phyloP scores from a whole-genome alignment of 2,888 invertebrate species.

The Keiferia lycopersicella region DNA sequence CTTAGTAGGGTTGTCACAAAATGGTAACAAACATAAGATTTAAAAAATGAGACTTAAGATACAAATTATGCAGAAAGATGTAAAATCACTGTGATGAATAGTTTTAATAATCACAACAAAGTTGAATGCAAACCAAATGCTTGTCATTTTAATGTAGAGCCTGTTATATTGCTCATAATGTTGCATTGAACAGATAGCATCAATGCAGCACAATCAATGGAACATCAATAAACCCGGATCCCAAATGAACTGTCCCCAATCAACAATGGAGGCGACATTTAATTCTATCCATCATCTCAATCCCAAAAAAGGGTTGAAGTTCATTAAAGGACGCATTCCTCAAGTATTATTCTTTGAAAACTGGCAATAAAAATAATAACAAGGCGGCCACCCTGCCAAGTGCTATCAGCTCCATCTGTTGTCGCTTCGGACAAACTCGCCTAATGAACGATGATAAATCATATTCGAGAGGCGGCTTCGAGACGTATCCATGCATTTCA shows the following conservation, averaged over 20 bases:
- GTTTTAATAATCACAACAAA: conserved; percentile 1
- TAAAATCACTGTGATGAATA: neutral
- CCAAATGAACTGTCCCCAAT: conserved; percentile 73
- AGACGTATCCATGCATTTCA: conserved; percentile 60
- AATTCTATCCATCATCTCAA: conserved; percentile 79
- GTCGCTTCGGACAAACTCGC: conserved; percentile 81
- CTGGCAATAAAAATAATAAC: conserved; percentile 82
- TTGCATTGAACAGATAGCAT: conserved; percentile 26
- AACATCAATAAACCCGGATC: conserved; percentile 48
- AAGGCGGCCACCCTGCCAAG: conserved; percentile 81
- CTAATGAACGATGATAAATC: conserved; percentile 82
- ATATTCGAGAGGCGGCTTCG: conserved; percentile 79
- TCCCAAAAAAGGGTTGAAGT: conserved; percentile 79
- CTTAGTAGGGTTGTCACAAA: conserved; percentile 43
- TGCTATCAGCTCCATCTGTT: conserved; percentile 82
- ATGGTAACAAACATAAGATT: neutral
- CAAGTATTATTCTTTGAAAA: conserved; percentile 80
- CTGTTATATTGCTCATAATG: conserved; percentile 7
- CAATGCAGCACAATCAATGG: conserved; percentile 52
- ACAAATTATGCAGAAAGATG: neutral
- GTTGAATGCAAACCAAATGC: neutral
- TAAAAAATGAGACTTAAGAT: neutral
- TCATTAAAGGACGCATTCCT: conserved; percentile 81
- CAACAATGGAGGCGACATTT: conserved; percentile 77
- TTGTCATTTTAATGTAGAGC: conserved; percentile 20